phyloP scores from a whole-genome alignment of 2,888 invertebrate genomes.

The Sphaeridia pumilis region DNA sequence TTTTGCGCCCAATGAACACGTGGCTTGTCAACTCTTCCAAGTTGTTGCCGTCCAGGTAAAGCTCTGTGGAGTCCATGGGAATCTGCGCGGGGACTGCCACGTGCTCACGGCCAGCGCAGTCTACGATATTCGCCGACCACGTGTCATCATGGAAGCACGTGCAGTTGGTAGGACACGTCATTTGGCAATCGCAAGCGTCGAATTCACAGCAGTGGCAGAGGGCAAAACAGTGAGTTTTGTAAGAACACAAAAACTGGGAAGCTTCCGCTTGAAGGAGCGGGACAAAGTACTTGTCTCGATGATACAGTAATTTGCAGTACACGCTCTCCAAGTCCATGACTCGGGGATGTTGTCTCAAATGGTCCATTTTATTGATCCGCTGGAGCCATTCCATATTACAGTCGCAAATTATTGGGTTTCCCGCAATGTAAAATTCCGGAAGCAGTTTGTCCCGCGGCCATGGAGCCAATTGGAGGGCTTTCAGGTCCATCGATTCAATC shows the following conservation, averaged over 20 bases:
- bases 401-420: slow-evolving; percentile 76
- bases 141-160: slow-evolving; percentile 79
- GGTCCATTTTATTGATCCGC: slow-evolving; percentile 50
- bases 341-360: slow-evolving; percentile 64
- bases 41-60: slow-evolving; percentile 74
- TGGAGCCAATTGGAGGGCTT: slow-evolving; percentile 39
- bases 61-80: slow-evolving; percentile 81
- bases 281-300: slow-evolving; percentile 59
- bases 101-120: slow-evolving; percentile 49
- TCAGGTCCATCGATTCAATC: slow-evolving; percentile 47
- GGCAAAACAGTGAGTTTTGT: slow-evolving; percentile 72
- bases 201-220: slow-evolving; percentile 83
- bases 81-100: slow-evolving; percentile 64
- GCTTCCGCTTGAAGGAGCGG: slow-evolving; percentile 65
- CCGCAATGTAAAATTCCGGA: slow-evolving; percentile 71
- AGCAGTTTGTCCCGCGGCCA: slow-evolving; percentile 40
- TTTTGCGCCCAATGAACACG: slow-evolving; percentile 73
- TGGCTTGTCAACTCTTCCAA: slow-evolving; percentile 63
- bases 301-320: slow-evolving; percentile 66
- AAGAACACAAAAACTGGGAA: slow-evolving; percentile 72
- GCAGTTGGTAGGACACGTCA: slow-evolving; percentile 77
- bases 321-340: slow-evolving; percentile 72
- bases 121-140: slow-evolving; percentile 75
- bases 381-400: slow-evolving; percentile 86
- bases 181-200: slow-evolving; percentile 84